These are phyloP conservation scores for Lycia hirtaria DNA, from an alignment of 2,888 invertebrate species.

Conservation along the genomic window DNA sequence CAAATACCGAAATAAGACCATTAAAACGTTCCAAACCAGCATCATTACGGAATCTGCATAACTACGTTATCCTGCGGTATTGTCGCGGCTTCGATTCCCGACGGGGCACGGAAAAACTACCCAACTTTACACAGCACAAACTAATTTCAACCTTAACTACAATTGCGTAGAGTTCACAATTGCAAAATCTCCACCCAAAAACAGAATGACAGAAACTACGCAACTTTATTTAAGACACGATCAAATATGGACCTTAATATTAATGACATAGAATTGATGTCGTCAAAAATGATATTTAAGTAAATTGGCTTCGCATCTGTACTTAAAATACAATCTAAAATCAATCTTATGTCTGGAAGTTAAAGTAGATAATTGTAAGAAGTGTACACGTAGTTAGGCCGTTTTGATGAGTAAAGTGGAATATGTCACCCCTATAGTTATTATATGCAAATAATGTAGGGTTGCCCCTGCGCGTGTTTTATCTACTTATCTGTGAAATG, in stretches of 20 bases:
- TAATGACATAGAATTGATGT: slow-evolving; percentile 20
- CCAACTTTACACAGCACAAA: too few relatives aligned
- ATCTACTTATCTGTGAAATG: slow-evolving; percentile 85
- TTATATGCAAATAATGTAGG: slow-evolving; percentile 84
- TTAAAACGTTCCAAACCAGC: slow-evolving; percentile 61
- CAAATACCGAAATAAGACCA: slow-evolving; percentile 28
- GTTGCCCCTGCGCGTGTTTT: slow-evolving; percentile 77
- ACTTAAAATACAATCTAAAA: slow-evolving; percentile 7
- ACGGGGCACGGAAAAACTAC: slow-evolving; percentile 53
- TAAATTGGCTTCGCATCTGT: neutral
- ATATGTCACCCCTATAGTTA: slow-evolving; percentile 77
- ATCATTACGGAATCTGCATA: slow-evolving; percentile 78
- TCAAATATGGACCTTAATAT: slow-evolving; percentile 23
- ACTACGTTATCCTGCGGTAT: slow-evolving; percentile 69
- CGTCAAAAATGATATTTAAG: slow-evolving; percentile 6
- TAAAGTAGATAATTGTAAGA: slow-evolving; percentile 37
- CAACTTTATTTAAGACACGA: neutral
- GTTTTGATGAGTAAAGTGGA: slow-evolving; percentile 33
- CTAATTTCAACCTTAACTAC: too few relatives aligned
- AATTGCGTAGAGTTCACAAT: too few relatives aligned
- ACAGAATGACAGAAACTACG: too few relatives aligned
- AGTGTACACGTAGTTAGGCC: slow-evolving; percentile 21
- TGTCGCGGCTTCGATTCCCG: slow-evolving; percentile 66
- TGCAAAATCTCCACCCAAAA: too few relatives aligned
- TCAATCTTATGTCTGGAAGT: neutral